Evolutionary conservation across 2,113 vertebrate species (phyloP).

Genomic region (Nothoprocta pentlandii): DNA sequence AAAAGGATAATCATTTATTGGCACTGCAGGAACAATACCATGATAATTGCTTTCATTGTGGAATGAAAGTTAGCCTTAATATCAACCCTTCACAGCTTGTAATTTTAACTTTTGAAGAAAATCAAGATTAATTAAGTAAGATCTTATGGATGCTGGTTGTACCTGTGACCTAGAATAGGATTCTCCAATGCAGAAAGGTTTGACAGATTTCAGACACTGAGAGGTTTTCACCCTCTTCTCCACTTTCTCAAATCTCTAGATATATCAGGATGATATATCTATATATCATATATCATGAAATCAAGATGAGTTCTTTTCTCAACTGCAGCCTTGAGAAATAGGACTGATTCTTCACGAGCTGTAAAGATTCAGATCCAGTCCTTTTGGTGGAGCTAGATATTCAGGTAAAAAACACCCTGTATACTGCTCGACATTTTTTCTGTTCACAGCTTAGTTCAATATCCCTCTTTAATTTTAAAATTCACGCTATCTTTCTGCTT

Average conservation of each 20-base stretch:
- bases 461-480: not conserved
- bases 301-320: not conserved
- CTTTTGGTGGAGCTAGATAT: slow-evolving; percentile 63
- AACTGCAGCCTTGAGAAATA: not conserved
- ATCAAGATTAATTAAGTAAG: not conserved
- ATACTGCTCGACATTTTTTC: not conserved
- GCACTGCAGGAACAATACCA: not conserved
- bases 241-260: not conserved
- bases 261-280: too few relatives aligned
- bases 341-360: not conserved
- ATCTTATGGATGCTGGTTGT: not conserved
- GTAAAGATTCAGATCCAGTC: not conserved
- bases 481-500: not conserved
- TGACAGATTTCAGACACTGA: not conserved
- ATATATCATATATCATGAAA: too few relatives aligned
- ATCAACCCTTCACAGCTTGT: not conserved
- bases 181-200: not conserved
- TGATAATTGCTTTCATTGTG: not conserved
- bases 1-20: not conserved
- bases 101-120: not conserved
- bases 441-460: not conserved
- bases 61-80: fast-evolving
- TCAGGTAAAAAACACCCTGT: not conserved
- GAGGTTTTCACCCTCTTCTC: not conserved
- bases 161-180: not conserved